Evolutionary conservation across 1,140 invertebrate species (phyloP).

Genomic region (Drosophila virilis): DNA sequence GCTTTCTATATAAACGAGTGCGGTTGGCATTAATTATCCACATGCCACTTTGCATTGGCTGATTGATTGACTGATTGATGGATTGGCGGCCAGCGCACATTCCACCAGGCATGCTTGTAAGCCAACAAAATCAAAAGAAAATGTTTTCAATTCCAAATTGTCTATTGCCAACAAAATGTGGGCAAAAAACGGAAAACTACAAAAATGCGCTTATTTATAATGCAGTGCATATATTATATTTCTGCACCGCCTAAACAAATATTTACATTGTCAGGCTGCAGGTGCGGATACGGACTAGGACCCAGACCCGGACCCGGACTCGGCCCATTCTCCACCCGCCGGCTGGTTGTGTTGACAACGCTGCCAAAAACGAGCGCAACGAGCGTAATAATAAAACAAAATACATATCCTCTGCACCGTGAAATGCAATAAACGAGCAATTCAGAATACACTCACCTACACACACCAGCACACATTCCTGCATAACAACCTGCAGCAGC

Average conservation of each 20-base stretch:
- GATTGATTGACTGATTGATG: conserved; percentile 26
- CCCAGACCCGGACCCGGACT: too few relatives aligned
- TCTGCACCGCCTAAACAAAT: conserved; percentile 28
- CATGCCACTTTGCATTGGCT: conserved; percentile 21
- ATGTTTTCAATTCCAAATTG: background rate
- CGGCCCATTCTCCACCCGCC: background rate
- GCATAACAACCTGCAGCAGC: conserved; percentile 15
- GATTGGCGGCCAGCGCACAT: conserved; percentile 2
- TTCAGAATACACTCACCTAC: conserved; percentile 28
- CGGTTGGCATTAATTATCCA: conserved; percentile 40
- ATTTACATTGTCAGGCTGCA: conserved; percentile 44
- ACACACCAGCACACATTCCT: background rate
- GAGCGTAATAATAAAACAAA: conserved; percentile 59
- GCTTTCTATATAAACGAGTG: conserved; percentile 22
- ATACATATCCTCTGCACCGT: conserved; percentile 47
- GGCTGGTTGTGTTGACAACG: conserved; percentile 32
- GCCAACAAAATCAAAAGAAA: background rate
- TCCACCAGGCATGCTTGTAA: background rate
- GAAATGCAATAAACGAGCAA: conserved; percentile 70
- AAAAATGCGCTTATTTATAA: conserved; percentile 53
- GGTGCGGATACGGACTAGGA: background rate
- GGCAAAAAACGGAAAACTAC: conserved; percentile 4
- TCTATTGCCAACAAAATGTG: background rate
- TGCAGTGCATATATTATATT: conserved; percentile 34
- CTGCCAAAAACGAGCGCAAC: conserved; percentile 32